phyloP scores from a whole-genome alignment of 2,888 invertebrate species.

The Lochmaea capreae region DNA sequence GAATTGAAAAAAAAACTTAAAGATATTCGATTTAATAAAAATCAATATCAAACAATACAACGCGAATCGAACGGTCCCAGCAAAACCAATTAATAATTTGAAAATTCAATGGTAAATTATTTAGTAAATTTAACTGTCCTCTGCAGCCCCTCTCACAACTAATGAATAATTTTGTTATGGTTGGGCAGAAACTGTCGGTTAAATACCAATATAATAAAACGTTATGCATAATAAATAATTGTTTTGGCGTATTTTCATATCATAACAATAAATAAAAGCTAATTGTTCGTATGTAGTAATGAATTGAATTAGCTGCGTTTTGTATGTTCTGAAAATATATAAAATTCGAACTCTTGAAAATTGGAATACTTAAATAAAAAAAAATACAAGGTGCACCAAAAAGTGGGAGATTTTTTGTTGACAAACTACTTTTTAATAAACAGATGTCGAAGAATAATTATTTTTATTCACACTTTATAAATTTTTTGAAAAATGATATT shows the following conservation, averaged over 20 bases:
- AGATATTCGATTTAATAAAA: too few relatives aligned
- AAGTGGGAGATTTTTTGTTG: too few relatives aligned
- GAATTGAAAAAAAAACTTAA: too few relatives aligned
- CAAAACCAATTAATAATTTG: slow-evolving; percentile 2
- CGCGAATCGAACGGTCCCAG: too few relatives aligned
- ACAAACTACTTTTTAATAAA: too few relatives aligned
- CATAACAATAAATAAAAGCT: slow-evolving; percentile 6
- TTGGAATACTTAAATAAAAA: not conserved
- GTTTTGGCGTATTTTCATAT: slow-evolving; percentile 1
- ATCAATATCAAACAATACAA: too few relatives aligned
- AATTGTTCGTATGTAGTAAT: slow-evolving; percentile 6
- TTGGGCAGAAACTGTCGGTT: slow-evolving; percentile 3
- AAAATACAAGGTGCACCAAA: too few relatives aligned
- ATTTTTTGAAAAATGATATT: too few relatives aligned
- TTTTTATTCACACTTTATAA: too few relatives aligned
- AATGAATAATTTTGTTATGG: slow-evolving; percentile 6
- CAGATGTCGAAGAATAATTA: too few relatives aligned
- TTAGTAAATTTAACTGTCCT: slow-evolving; percentile 10
- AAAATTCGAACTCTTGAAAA: not conserved
- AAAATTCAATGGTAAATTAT: not conserved
- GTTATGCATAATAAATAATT: slow-evolving; percentile 5
- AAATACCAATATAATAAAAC: slow-evolving; percentile 4
- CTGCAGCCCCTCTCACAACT: not conserved
- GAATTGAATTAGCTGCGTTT: slow-evolving; percentile 9
- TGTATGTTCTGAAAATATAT: not conserved